Conservation (phyloP, 2,797 vertebrate species). For the Esox lucius region DNA sequence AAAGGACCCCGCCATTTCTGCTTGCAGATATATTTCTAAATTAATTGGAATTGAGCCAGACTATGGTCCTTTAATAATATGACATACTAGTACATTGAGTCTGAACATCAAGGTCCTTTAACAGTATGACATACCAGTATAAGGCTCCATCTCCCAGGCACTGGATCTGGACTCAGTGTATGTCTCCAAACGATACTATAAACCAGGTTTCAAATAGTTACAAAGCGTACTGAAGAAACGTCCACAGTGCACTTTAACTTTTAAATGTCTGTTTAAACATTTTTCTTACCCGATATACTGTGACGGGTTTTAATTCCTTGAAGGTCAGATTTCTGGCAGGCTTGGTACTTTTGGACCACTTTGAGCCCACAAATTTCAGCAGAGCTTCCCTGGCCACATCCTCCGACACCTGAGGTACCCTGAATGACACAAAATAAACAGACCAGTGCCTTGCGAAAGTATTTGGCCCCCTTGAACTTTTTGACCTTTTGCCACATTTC, state of each 20-base stretch:
- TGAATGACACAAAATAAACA: constrained; percentile 28
- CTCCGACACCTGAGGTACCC: constrained; percentile 77
- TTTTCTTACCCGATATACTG: constrained; percentile 73
- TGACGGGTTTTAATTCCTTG: constrained; percentile 71
- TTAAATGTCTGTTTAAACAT: neutral
- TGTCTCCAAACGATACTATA: constrained; percentile 83
- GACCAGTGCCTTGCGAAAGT: no score
- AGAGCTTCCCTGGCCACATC: constrained; percentile 79
- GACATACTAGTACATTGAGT: neutral
- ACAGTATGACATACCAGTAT: constrained; percentile 62
- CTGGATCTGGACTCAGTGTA: constrained; percentile 81
- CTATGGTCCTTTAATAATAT: neutral
- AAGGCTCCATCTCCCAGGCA: constrained; percentile 77
- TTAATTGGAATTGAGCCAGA: no score
- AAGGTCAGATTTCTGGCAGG: constrained; percentile 77
- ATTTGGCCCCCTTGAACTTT: no score
- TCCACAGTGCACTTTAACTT: no score
- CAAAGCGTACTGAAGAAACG: no score
- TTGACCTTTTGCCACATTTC: no score
- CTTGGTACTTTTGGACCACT: constrained; percentile 79
- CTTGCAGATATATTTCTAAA: no score
- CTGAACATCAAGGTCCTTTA: no score
- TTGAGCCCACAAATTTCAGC: constrained; percentile 77
- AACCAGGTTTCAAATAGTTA: neutral
- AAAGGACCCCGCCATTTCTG: no score